Evolutionary conservation across 2,113 vertebrate genomes (phyloP), one percentile per base, ranked within the genome.

Genomic region (Lepus europaeus): DNA sequence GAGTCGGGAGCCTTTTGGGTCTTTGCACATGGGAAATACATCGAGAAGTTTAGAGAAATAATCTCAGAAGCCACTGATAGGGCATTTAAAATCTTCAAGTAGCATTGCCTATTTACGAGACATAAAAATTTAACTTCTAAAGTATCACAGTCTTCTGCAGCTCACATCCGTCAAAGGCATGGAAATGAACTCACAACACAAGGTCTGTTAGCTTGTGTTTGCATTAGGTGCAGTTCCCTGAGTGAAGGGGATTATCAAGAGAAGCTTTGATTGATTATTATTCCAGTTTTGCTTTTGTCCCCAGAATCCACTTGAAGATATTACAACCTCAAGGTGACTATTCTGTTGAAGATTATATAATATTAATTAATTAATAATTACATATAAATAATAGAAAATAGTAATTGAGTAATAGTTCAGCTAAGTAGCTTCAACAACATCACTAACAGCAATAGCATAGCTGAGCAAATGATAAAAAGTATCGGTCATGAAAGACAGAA

Each of bases 301-400:
- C 69, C 91, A 91, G 91, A 83, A 98, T 25, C 83, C 93, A 95
- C 89, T 79, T 68, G 77, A 95, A 94, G 76, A 96, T 91, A 31
- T 95, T 96, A 87, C 39, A 94, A 94, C 33, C 72, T 92, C 97
- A 90, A 83, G 63, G 49, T 87, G 96, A 95, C 89, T 97, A 95
- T 64, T 80, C 85, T 49, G n/a, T 95, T 94, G 91, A 97, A 90
- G 90, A 97, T 59, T 96, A 95, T 97, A 96, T 95, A 92, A 92
- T 80, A 95, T 93, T 91, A 97, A 97, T 97, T 83, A 96, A 97
- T 82, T 96, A 98, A 97, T 97, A 70, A 94, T 97, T 98, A 93
- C n/a, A 81, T 82, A 97, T 91, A 97, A 98, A 96, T 91, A 97
- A 69, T 89, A 64, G 77, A 97, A 91, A 97, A 80, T 61, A 93